Evolutionary conservation across 2,113 vertebrate species (phyloP), one percentile per base, ranked within the genome.

Genomic region (Rhinogobius similis): DNA sequence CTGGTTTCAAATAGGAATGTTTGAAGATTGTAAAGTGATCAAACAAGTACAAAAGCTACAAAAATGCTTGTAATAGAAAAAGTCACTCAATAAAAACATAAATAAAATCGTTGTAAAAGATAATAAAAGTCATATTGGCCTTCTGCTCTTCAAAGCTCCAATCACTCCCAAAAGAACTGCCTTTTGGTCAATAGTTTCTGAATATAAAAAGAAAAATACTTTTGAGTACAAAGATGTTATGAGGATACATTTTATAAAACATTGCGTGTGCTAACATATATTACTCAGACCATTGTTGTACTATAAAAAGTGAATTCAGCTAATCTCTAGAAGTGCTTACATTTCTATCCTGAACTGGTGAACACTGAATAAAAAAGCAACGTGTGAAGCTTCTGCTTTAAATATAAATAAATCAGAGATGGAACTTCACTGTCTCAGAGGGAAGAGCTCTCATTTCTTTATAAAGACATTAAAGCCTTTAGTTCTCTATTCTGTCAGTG

Each of bases 251-350:
- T 96, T 87, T 86, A 87, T 85, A 84, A 77, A 89, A 90, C 81
- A 65, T 84, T 82, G 89, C 85, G 94, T 95, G 94, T 92, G 94
- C 93, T 95, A 96, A 93, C 95, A 95, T 90, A 93, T 95, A 94
- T 95, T 94, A 95, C 89, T 92, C 88, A 88, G 95, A 96, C 93
- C 94, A 78, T 93, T 91, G 94, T 95, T 95, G 92, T 86, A 83
- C 94, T 95, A 85, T 87, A 83, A 84, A 86, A 83, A 80, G 88
- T 88, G 89, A 91, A 88, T 84, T 87, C 77, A 72, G 88, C 93
- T 95, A 95, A 94, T 85, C 85, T 92, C 93, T 93, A 92, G 90
- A 94, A 94, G 95, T 95, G 93, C 94, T 92, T 93, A 94, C 88
- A 90, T 90, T 86, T 92, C 93, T 95, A 93, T 88, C 87, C 87